Evolutionary conservation across 1,140 invertebrate genomes (phyloP).

Genomic region (Neodiprion lecontei): DNA sequence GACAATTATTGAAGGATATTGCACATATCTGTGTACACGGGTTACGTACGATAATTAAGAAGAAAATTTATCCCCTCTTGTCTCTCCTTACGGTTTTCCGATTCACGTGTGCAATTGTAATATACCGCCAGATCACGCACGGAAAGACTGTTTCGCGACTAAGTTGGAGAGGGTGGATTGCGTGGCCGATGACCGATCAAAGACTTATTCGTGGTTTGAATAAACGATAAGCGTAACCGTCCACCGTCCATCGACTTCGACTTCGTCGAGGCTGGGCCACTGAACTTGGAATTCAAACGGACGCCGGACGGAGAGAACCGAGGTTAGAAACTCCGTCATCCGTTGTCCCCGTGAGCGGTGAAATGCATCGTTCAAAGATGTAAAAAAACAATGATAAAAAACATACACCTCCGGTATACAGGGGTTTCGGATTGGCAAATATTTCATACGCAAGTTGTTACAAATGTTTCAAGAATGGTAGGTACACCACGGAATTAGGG

Average conservation of each 20-base stretch:
- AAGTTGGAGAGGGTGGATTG: neutral
- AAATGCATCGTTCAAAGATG: no score
- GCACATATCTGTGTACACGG: no score
- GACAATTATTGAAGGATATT: no score
- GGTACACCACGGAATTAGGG: no score
- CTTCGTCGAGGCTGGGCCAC: neutral
- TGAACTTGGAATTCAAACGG: neutral
- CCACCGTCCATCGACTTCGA: neutral
- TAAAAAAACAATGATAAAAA: no score
- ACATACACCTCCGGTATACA: no score
- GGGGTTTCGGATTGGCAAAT: no score
- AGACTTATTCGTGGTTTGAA: neutral
- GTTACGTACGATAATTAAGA: no score
- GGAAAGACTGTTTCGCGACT: neutral
- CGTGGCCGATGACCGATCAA: slow-evolving; percentile 2
- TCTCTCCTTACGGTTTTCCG: neutral
- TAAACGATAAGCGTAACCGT: slow-evolving; percentile 1
- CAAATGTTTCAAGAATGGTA: no score
- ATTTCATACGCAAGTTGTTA: no score
- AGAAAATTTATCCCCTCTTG: neutral
- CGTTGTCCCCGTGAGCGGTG: neutral
- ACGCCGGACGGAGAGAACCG: neutral
- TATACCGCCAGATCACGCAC: neutral
- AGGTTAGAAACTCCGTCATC: neutral
- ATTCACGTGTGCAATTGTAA: neutral